Base-by-base conservation (phyloP, 2,888 invertebrate species). In the Achlya flavicornis region DNA sequence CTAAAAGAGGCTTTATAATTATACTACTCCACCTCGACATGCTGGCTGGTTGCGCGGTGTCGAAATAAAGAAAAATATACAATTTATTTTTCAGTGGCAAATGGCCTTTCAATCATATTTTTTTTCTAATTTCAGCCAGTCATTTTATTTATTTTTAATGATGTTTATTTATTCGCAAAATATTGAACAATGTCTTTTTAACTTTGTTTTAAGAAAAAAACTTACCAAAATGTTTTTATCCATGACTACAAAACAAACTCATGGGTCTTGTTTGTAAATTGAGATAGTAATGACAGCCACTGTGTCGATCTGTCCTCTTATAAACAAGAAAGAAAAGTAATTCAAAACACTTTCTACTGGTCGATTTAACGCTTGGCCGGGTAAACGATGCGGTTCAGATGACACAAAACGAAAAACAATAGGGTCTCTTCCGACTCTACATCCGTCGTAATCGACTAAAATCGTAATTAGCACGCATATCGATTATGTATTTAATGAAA, bases 261-360 rank as follows among this genome's bases (percentile, higher is more conserved):
- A 73, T 64, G 63, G 63, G 64, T 62, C 67, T 63, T 61, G 62
- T 64, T 67, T 70, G 66, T 77, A 72, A 77, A 72, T 76, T 79
- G 77, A 72, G 67, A 70, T 72, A 72, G 78, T 74, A 90, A 89
- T 92, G 91, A 73, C 81, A 69, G 70, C 62, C 62, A 46, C 69
- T 68, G 62, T 77, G 77, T 75, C 81, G 81, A 61, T 79, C 79
- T 85, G 73, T 78, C 81, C 83, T 87, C 85, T 92, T 92, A 87
- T 92, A 92, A 91, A 87, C 83, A 84, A 86, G 87, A 86, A 89
- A 90, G 87, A 92, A 91, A 90, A 89, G 86, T 83, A 88, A 85
- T 85, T 86, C 82, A 74, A 66, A 85, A 81, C 87, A 92, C 93
- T 93, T 93, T 93, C 93, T 92, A 89, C 64, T 66, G 69, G 66